Percentiles rank a stretch among this genome's conserved stretches.
These are phyloP conservation scores for Tokudaia tokunoshimensis DNA, from an alignment of 2,797 vertebrate species.

Conservation along the genomic window DNA sequence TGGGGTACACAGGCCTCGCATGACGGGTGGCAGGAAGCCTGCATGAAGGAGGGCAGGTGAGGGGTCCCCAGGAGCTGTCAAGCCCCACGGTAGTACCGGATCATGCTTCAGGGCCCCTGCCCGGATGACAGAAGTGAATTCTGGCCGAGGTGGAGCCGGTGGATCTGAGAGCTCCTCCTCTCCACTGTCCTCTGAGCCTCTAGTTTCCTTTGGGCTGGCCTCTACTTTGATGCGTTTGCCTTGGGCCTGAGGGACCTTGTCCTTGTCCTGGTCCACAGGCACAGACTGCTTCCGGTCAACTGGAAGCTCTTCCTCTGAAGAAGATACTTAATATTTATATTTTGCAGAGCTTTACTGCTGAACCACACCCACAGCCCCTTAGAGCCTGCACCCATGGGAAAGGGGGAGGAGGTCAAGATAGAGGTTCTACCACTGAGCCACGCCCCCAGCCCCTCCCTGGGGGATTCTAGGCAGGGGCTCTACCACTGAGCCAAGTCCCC, in stretches of 20 bases:
- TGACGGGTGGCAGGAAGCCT: conserved; percentile 91
- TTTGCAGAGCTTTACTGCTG: not conserved
- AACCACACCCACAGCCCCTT: not conserved
- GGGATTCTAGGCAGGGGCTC: not conserved
- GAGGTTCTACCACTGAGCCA: not conserved
- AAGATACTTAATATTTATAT: not conserved
- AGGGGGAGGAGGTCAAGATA: not conserved
- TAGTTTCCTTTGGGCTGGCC: conserved; percentile 62
- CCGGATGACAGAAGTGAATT: conserved; percentile 90
- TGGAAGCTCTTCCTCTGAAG: conserved; percentile 45
- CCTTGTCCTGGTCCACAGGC: conserved; percentile 35
- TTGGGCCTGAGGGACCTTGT: not conserved
- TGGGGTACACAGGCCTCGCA: conserved; percentile 92
- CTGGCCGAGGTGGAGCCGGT: not conserved
- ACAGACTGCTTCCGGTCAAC: conserved; percentile 82
- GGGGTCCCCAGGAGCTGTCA: conserved; percentile 83
- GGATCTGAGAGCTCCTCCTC: not conserved
- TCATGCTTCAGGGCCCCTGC: conserved; percentile 88
- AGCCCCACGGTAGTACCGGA: conserved; percentile 67
- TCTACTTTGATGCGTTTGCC: conserved; percentile 84
- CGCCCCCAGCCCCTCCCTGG: not conserved
- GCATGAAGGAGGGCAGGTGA: conserved; percentile 81
- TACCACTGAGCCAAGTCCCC: not conserved
- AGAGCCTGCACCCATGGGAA: not conserved
- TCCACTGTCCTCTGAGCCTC: conserved; percentile 83